Base-by-base conservation (phyloP, 2,797 vertebrate species). In the Onychomys arenicola region DNA sequence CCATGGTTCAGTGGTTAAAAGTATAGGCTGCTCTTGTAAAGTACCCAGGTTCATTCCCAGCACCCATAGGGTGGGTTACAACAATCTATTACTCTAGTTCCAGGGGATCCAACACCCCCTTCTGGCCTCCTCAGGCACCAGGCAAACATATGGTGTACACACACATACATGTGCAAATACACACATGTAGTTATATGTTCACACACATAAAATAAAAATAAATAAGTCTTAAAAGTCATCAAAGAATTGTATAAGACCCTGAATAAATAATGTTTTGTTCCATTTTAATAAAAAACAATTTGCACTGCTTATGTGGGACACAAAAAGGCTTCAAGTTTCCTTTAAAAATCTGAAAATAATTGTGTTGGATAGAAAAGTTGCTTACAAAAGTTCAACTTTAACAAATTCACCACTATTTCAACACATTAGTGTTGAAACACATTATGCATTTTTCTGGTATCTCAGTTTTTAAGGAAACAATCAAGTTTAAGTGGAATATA, bases 391-490 rank as follows among this genome's bases (percentile, higher is more conserved):
- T 92, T 96, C 8, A 34, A 43, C 57, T 93, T 94, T 80, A 65
- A 16, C 57, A 71, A 69, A 4, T 52, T 90, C 32, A 55, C n/a
- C 71, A 65, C 27, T 73, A 29, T 37, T 89, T 29, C 82, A 49
- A 89, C 77, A 84, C 7, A 25, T 37, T 73, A 90, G 21, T 49
- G 83, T 80, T n/a, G n/a, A n/a, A n/a, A n/a, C 40, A 82, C 67
- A 86, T 49, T 73, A 86, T 52, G 49, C 7, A 92, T 92, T 95
- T 89, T 94, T 85, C 80, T 87, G 90, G 90, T 32, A 65, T 43
- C 80, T 94, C 82, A 92, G 2, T 40, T 87, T 96, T 97, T 92
- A 81, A 96, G 40, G n/a, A 93, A 95, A 78, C 17, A 90, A 91
- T 86, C 32, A 92, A 83, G 65, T 91, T 59, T 63, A 69, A 96